Percentiles rank a stretch among this genome's conserved stretches.
Conservation (phyloP, 2,113 vertebrate genomes). For the Microcebus ravelobensis region DNA sequence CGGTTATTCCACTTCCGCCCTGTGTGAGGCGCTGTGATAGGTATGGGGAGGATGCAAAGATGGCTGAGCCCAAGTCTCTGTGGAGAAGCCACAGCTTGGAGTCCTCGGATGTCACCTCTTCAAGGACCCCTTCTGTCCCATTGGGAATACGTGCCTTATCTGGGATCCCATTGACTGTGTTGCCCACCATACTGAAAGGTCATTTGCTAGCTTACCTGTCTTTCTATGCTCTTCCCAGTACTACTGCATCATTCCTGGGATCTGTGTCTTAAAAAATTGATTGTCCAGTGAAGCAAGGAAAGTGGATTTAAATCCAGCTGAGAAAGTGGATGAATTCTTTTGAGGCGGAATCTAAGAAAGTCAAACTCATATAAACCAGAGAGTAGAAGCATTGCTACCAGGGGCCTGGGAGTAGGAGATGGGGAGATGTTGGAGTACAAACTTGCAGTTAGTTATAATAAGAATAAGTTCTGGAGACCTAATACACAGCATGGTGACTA, state of each 20-base stretch:
- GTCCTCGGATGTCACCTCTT: neutral
- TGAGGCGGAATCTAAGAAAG: neutral
- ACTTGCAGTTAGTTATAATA: neutral
- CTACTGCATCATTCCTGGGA: neutral
- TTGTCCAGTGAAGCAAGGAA: neutral
- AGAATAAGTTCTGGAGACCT: neutral
- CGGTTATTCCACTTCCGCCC: neutral
- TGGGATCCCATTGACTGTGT: neutral
- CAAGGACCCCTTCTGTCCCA: neutral
- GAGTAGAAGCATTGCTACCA: neutral
- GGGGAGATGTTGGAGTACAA: neutral
- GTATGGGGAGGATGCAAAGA: neutral
- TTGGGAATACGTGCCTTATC: neutral
- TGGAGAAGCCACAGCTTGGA: neutral
- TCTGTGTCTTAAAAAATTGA: neutral
- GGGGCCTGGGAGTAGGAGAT: neutral
- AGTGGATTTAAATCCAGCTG: neutral
- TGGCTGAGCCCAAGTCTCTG: neutral
- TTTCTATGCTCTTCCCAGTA: accelerated
- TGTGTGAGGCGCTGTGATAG: neutral
- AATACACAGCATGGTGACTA: neutral
- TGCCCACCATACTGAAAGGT: neutral
- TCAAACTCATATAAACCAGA: neutral
- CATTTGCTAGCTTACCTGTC: neutral
- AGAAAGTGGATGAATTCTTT: neutral